Conservation (phyloP, 2,113 vertebrate genomes). For the Neolamprologus ventralis region DNA sequence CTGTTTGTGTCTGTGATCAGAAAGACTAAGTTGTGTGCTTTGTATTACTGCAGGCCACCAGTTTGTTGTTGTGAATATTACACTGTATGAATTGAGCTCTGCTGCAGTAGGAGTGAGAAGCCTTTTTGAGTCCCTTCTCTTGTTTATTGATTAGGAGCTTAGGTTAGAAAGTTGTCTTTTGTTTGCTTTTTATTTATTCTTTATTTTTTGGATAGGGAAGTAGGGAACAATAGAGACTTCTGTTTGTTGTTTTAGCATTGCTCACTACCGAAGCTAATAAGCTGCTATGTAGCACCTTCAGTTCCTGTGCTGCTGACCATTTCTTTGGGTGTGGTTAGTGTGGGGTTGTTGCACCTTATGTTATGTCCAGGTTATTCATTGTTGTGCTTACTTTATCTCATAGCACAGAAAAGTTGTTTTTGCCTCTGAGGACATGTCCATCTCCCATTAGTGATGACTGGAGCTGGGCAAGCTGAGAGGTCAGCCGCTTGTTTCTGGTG, state of each 20-base stretch:
- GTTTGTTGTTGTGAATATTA: neutral
- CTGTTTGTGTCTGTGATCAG: neutral
- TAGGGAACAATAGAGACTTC: fast-evolving
- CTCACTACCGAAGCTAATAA: neutral
- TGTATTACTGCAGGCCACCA: neutral
- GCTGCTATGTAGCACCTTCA: neutral
- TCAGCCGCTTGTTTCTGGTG: neutral
- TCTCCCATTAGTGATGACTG: neutral
- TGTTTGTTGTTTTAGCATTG: neutral
- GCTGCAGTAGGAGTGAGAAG: neutral
- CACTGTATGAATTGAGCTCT: fast-evolving
- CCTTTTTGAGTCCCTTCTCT: neutral
- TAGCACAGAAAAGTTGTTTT: neutral
- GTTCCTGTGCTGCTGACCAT: neutral
- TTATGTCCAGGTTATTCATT: neutral
- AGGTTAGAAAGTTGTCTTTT: neutral
- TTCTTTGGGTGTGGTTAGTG: neutral
- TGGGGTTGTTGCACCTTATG: neutral
- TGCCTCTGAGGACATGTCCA: neutral
- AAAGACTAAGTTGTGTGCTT: neutral
- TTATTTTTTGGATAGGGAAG: neutral
- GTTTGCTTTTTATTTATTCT: neutral
- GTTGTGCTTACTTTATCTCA: neutral
- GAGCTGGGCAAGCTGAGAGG: neutral
- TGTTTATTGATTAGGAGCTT: neutral